A percentile compares a stretch with the other conserved stretches of the same genome.
Evolutionary conservation across 2,888 invertebrate species (phyloP).

Genomic region (Zhuqinia jingwanae): DNA sequence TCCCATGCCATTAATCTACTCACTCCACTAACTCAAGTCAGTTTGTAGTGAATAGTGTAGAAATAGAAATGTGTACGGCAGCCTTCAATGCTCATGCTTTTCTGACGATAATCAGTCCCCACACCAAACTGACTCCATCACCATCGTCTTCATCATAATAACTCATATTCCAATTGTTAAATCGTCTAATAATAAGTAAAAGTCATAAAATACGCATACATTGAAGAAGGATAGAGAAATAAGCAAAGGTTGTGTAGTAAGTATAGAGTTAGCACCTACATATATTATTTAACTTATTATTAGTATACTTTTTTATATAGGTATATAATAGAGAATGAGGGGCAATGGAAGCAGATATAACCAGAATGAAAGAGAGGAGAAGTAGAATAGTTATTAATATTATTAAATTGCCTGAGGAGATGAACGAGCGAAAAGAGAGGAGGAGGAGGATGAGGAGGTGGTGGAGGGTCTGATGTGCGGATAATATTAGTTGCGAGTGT

Average conservation of each 20-base stretch:
- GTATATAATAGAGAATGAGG: too few relatives aligned
- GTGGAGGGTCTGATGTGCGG: constrained; percentile 27
- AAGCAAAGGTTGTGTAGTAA: too few relatives aligned
- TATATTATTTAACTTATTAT: background rate
- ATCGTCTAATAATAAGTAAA: constrained; percentile 6
- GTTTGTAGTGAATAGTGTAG: too few relatives aligned
- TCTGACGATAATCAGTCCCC: constrained; percentile 49
- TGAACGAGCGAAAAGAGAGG: background rate
- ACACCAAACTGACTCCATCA: background rate
- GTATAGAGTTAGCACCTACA: background rate
- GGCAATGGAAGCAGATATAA: constrained; percentile 20
- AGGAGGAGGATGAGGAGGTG: background rate
- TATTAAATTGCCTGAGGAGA: constrained; percentile 41
- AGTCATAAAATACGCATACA: constrained; percentile 9
- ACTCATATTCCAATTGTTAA: constrained; percentile 7
- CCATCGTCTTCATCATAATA: constrained; percentile 3
- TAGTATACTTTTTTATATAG: too few relatives aligned
- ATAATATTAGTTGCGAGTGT: constrained; percentile 24
- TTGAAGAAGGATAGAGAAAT: too few relatives aligned
- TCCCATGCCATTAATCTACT: constrained; percentile 22
- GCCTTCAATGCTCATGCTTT: constrained; percentile 14
- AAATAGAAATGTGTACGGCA: too few relatives aligned
- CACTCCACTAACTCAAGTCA: background rate
- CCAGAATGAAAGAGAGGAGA: constrained; percentile 3
- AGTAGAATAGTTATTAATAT: constrained; percentile 41